Evolutionary conservation across 2,888 invertebrate genomes (phyloP), one percentile per base, ranked within the genome.

Genomic region (Ceratothoa steindachneri): DNA sequence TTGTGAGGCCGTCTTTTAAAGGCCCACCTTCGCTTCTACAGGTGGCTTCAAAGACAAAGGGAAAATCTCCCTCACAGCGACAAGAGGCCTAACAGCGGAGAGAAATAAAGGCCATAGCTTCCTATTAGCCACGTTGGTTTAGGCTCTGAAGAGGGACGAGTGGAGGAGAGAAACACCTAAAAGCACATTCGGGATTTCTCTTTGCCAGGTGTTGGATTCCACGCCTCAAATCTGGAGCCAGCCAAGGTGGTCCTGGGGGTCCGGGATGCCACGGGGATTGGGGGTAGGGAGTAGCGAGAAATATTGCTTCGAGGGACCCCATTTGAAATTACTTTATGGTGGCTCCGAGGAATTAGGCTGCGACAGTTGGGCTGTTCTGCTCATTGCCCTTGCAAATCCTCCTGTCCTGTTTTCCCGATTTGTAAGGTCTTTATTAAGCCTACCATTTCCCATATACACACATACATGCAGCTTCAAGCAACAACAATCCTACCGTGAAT

Each of bases 191-290:
- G 22, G 9, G 60, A 24, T 24, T 60, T 7, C 60, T 22, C n/a
- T 60, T 60, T 60, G 60, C 60, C n/a, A 60, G 60, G 60, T 60
- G 60, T 60, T 60, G 27, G 9, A 60, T 60, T 60, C 60, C 60
- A 60, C 60, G 60, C 9, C 60, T 60, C 60, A 60, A 60, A 60
- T 60, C 60, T 60, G 19, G 27, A 24, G 24, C 19, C 12, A 24
- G 60, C n/a, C n/a, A 24, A 60, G 60, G 27, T 24, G 60, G 12
- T 60, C 60, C 60, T 15, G 27, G 12, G 60, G 19, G 24, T 41
- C 41, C 15, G 7, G 7, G 41, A 15, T 41, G 41, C 15, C 41
- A 15, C 15, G 15, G 7, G 7, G 5, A 5, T 41, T 15, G 15
- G 41, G n/a, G n/a, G n/a, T n/a, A n/a, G n/a, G n/a, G n/a, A n/a